phyloP scores from a whole-genome alignment of 2,113 vertebrate species.

The Boulengeromyrus knoepffleri region DNA sequence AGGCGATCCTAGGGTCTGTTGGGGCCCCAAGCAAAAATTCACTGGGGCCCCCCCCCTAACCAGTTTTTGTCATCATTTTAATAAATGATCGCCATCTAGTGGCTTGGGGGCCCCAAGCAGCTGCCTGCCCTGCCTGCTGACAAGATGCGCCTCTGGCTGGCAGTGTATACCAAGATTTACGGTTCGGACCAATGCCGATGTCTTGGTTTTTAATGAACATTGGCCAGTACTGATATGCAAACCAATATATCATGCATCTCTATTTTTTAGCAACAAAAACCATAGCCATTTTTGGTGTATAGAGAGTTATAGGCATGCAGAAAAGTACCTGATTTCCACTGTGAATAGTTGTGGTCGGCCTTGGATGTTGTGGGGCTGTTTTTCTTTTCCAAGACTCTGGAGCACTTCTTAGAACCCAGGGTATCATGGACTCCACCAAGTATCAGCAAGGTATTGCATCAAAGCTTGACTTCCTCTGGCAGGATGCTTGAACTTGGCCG shows the following conservation, averaged over 20 bases:
- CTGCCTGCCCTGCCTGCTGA: too few species aligned
- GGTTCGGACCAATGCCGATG: not conserved
- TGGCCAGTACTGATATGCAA: not conserved
- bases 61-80: too few species aligned
- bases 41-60: too few species aligned
- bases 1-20: too few species aligned
- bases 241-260: not conserved
- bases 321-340: not conserved
- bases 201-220: not conserved
- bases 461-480: not conserved
- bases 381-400: not conserved
- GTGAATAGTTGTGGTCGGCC: not conserved
- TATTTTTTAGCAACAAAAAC: not conserved
- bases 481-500: not conserved
- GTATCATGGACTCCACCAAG: not conserved
- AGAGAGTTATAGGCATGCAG: not conserved
- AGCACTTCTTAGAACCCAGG: not conserved
- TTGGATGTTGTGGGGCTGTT: not conserved
- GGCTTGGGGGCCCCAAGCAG: too few species aligned
- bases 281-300: not conserved
- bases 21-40: too few species aligned
- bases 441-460: not conserved
- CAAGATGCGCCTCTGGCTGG: not conserved
- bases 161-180: not conserved
- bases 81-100: too few species aligned